Evolutionary conservation across 2,797 vertebrate species (phyloP).

Genomic region (Acanthurus leucopareius): DNA sequence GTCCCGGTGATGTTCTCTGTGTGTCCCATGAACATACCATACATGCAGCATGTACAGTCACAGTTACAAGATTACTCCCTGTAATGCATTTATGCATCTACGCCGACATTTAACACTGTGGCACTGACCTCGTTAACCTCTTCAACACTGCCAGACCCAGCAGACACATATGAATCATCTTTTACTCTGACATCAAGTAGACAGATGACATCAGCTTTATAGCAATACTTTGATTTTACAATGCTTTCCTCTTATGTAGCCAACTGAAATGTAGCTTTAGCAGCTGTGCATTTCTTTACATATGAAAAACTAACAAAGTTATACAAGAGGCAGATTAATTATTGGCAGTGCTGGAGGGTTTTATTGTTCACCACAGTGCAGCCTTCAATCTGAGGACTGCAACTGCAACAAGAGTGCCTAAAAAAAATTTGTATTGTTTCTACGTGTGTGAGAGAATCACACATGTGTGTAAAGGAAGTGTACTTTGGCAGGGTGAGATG

Average conservation of each 20-base stretch:
- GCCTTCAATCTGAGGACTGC: neutral
- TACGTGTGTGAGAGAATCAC: neutral
- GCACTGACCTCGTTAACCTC: constrained; percentile 16
- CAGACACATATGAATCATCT: neutral
- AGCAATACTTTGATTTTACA: neutral
- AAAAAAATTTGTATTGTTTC: neutral
- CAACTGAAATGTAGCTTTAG: neutral
- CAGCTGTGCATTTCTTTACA: neutral
- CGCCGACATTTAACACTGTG: constrained; percentile 13
- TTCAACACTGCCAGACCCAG: neutral
- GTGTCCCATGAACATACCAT: neutral
- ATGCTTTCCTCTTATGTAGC: neutral
- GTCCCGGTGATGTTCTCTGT: neutral
- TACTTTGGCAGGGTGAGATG: neutral
- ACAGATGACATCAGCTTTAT: neutral
- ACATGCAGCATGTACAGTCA: neutral
- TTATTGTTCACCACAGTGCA: neutral
- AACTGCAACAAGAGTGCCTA: neutral
- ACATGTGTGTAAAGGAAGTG: neutral
- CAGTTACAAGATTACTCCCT: neutral
- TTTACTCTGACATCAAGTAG: neutral
- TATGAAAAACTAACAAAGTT: neutral
- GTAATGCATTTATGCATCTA: neutral
- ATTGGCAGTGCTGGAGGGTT: neutral
- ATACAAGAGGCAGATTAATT: neutral